A percentile compares a stretch with the other conserved stretches of the same genome.
Conservation (phyloP, 2,797 vertebrate species). For the Parambassis ranga region DNA sequence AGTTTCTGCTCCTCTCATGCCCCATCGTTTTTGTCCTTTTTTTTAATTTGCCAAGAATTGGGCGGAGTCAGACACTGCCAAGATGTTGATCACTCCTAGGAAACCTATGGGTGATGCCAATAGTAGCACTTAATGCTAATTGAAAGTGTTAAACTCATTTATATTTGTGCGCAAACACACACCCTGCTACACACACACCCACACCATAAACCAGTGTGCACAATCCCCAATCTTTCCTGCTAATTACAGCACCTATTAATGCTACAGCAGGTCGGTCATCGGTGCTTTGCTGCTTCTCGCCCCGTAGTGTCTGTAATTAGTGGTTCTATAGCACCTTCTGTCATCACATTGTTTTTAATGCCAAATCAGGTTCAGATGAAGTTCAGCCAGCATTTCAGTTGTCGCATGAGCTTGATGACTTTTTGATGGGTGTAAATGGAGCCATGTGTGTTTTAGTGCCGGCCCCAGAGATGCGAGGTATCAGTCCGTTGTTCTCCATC, state of each 20-base stretch:
- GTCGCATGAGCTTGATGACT: not conserved
- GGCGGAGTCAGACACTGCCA: too few species aligned
- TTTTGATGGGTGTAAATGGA: constrained; percentile 9
- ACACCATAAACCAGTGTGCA: too few species aligned
- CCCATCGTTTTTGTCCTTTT: too few species aligned
- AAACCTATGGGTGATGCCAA: too few species aligned
- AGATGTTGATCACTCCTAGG: too few species aligned
- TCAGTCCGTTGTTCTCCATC: constrained; percentile 41
- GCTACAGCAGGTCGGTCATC: constrained; percentile 17
- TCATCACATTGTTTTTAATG: constrained; percentile 20
- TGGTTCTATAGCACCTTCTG: constrained; percentile 25
- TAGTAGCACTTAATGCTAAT: too few species aligned
- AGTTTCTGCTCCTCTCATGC: too few species aligned
- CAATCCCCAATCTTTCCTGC: not conserved
- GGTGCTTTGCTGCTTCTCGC: constrained; percentile 18
- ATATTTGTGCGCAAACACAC: too few species aligned
- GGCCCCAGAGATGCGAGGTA: not conserved
- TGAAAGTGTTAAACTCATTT: too few species aligned
- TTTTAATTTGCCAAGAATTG: too few species aligned
- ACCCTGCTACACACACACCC: too few species aligned
- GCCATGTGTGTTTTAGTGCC: constrained; percentile 1
- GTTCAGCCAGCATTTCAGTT: constrained; percentile 33
- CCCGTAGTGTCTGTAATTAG: constrained; percentile 23
- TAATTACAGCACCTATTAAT: not conserved
- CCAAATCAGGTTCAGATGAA: constrained; percentile 33